Percentiles rank a stretch among this genome's conserved stretches.
Evolutionary conservation across 2,113 vertebrate genomes (phyloP).

Genomic region (Sphyrna mokarran): DNA sequence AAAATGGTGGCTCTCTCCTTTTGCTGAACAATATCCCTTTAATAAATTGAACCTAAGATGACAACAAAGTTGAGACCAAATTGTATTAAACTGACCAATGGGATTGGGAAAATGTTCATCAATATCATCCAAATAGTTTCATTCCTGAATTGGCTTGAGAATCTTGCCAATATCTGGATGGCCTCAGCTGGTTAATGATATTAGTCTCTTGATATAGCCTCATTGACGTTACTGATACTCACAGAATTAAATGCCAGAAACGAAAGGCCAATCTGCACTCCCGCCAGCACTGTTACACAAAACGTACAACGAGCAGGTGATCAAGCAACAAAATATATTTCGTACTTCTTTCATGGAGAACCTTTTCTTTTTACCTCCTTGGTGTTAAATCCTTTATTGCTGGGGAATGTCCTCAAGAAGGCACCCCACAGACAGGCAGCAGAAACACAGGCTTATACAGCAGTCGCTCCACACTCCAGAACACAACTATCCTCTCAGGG

Average conservation of each 20-base stretch:
- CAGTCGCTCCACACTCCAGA: no score
- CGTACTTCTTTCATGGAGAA: background rate
- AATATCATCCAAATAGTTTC: background rate
- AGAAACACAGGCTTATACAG: no score
- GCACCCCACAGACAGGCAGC: no score
- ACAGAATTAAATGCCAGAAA: background rate
- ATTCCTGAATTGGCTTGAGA: background rate
- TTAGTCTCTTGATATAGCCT: background rate
- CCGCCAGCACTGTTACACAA: background rate
- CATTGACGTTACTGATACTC: background rate
- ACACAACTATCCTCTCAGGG: no score
- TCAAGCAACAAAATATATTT: background rate
- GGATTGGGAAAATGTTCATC: background rate
- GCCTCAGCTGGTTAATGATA: background rate
- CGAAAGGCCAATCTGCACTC: background rate
- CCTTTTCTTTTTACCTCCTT: background rate
- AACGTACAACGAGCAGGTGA: background rate
- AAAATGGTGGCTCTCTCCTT: background rate
- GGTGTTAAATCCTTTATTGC: no score
- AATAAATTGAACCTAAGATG: background rate
- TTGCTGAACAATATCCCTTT: background rate
- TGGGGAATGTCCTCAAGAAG: no score
- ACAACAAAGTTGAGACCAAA: background rate
- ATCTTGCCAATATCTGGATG: background rate
- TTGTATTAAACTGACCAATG: background rate